Base-by-base conservation (phyloP, 1,140 invertebrate genomes). In the Papilio glaucus region DNA sequence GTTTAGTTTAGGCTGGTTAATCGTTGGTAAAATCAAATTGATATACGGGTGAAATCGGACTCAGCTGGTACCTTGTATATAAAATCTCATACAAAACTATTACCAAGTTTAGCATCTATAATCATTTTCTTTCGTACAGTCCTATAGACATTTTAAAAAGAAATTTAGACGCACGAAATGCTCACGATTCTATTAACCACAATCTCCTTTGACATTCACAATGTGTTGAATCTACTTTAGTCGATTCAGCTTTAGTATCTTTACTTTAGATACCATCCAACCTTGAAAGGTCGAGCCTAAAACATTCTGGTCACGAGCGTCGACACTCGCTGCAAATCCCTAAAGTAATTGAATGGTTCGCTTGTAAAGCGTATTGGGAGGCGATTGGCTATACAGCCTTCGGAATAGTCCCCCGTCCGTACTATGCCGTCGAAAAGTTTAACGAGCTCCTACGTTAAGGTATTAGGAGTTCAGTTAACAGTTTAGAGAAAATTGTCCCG, bases 331-430 rank as follows among this genome's bases (percentile, higher is more conserved):
- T 65, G 15, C 15, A 65, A 65, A 65, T 65, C 62, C 62, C 62
- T 39, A 65, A 53, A 49, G 67, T 75, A 75, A 75, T 75, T 72
- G 73, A 75, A 75, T 75, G 65, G 73, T 75, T 68, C 73, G 37
- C 61, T 67, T 63, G 63, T 74, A 57, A 69, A 77, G 72, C 42
- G 70, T 77, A 77, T 74, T 74, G 72, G 63, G 71, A 67, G 26
- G 53, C 69, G 57, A 76, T 76, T 73, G 68, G 61, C 42, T 62
- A 39, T 74, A 74, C 39, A 65, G 61, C 15, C 26, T 62, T 62
- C 15, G 37, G 0, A 24, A 18, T 63, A 63, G 61, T 63, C 61
- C 61, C 61, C 37, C 37, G 37, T 9, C 37, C 33, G 37, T 63
- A 63, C 37, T 15, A 38, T 63, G n/a, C 37, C 33, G 61, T 63